Percentiles rank a stretch among this genome's conserved stretches.
phyloP scores from a whole-genome alignment of 30 jellyfish, hydroid and myxozoan genomes.

The Pseudorhiza aurosa region DNA sequence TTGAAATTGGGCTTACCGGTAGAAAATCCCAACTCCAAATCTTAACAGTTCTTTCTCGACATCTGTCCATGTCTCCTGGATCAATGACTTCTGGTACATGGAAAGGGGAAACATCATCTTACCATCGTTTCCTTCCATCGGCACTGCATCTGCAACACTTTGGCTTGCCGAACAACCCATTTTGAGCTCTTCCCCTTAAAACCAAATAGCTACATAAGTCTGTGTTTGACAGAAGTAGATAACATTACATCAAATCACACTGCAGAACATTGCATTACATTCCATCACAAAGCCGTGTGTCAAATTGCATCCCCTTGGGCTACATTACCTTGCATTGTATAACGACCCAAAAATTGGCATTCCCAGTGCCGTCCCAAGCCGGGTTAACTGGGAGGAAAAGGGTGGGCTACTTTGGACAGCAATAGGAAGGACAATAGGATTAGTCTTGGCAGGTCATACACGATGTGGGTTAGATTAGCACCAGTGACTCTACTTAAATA shows the following conservation, averaged over 20 bases:
- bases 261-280: neutral
- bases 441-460: too few relatives aligned
- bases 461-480: too few relatives aligned
- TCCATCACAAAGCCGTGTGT: neutral
- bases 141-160: neutral
- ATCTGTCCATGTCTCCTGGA: conserved; percentile 63
- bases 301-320: neutral
- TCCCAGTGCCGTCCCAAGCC: neutral
- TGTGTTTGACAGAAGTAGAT: neutral
- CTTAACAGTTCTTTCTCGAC: conserved; percentile 18
- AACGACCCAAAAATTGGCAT: neutral
- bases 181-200: too few relatives aligned
- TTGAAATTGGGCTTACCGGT: conserved; percentile 44
- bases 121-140: neutral
- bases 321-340: neutral
- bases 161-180: conserved; percentile 62
- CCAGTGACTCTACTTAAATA: too few relatives aligned
- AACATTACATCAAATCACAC: neutral
- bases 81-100: conserved; percentile 52
- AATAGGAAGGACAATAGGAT: too few relatives aligned
- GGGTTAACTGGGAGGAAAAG: neutral
- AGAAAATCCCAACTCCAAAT: conserved; percentile 58
- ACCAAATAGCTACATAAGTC: too few relatives aligned
- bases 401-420: too few relatives aligned
- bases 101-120: conserved; percentile 62